Evolutionary conservation across 2,113 vertebrate genomes (phyloP).

Genomic region (Coregonus clupeaformis): DNA sequence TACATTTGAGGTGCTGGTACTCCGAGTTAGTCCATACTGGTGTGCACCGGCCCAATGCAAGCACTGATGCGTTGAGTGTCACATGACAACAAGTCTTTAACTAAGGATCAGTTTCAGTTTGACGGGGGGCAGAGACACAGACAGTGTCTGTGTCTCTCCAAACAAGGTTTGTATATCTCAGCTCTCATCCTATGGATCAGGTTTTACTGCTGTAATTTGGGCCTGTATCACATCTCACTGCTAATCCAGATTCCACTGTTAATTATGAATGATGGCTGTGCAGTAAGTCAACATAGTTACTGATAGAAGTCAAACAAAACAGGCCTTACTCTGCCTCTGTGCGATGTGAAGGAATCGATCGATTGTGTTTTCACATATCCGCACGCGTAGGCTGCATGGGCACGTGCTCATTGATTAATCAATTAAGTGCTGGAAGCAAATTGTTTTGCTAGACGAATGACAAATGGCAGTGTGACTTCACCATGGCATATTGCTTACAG

Average conservation of each 20-base stretch:
- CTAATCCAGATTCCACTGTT: background rate
- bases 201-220: background rate
- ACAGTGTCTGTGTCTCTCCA: background rate
- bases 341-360: constrained; percentile 27
- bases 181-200: background rate
- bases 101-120: background rate
- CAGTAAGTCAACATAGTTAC: background rate
- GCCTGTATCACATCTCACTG: background rate
- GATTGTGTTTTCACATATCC: constrained; percentile 28
- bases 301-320: background rate
- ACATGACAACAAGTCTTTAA: too few relatives aligned
- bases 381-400: constrained; percentile 20
- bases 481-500: background rate
- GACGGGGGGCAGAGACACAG: background rate
- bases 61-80: too few relatives aligned
- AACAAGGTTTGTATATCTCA: background rate
- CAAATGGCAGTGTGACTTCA: background rate
- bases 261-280: background rate
- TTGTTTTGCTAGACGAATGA: constrained; percentile 43
- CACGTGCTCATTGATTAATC: constrained; percentile 64
- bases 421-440: constrained; percentile 39
- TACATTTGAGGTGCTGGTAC: too few relatives aligned
- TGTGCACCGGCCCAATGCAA: too few relatives aligned
- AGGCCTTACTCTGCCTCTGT: background rate
- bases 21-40: too few relatives aligned